Conservation (phyloP, 92 coral and sea anemone species). For the Umimayanthus kanabou region DNA sequence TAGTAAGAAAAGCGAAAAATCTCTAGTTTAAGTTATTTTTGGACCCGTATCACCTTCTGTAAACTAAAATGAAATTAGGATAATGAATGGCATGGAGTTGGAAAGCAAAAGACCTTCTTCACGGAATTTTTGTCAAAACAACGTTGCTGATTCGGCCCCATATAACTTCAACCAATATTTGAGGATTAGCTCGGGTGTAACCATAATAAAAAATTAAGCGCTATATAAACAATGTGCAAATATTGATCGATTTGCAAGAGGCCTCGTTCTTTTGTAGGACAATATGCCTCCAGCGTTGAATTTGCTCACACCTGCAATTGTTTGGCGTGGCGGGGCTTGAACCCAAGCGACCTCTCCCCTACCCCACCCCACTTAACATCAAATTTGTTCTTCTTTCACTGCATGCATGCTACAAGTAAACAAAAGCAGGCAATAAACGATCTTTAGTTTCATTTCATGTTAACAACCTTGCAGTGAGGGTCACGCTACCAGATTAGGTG, state of each 20-base stretch:
- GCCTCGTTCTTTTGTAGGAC: background rate
- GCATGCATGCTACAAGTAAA: background rate
- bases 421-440: background rate
- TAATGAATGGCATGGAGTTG: background rate
- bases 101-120: background rate
- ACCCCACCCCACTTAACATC: conserved; percentile 15
- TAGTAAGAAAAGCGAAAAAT: too few relatives aligned
- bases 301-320: background rate
- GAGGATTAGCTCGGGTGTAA: background rate
- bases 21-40: too few relatives aligned
- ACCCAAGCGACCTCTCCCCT: background rate
- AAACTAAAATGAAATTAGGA: background rate
- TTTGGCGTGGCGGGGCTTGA: background rate
- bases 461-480: background rate
- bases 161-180: background rate
- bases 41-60: background rate
- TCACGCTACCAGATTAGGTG: background rate
- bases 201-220: background rate
- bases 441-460: background rate
- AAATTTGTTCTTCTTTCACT: conserved; percentile 5
- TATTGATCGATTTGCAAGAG: background rate
- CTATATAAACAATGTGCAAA: background rate
- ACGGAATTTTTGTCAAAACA: background rate
- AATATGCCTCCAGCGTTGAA: conserved; percentile 7
- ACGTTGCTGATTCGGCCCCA: background rate